A percentile compares a stretch with the other conserved stretches of the same genome.
Conservation (phyloP, 92 coral and sea anemone genomes). For the Metridium senile region DNA sequence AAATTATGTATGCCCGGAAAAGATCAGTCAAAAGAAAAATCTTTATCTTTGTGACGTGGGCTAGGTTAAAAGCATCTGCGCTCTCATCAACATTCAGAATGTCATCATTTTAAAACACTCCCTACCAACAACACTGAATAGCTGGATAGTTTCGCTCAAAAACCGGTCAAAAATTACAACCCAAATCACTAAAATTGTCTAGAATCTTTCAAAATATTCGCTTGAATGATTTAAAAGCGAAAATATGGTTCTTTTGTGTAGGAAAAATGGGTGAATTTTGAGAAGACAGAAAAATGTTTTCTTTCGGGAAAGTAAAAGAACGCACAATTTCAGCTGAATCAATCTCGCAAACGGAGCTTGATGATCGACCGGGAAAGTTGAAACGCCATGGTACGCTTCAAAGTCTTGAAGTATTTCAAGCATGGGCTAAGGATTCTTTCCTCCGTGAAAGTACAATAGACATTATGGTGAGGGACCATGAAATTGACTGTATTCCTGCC, state of each 20-base stretch:
- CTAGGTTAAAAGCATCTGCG: conserved; percentile 3
- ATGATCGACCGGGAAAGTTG: conserved; percentile 55
- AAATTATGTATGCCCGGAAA: conserved; percentile 24
- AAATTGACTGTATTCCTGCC: conserved; percentile 92
- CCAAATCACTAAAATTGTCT: not conserved
- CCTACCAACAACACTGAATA: conserved; percentile 8
- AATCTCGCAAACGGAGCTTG: conserved; percentile 33
- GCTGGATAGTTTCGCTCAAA: conserved; percentile 9
- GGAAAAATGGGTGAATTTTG: not conserved
- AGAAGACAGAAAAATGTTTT: conserved; percentile 21
- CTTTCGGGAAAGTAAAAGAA: conserved; percentile 37
- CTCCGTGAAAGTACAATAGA: conserved; percentile 83
- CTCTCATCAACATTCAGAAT: conserved; percentile 23
- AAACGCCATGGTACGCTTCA: conserved; percentile 87
- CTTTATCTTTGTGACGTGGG: conserved; percentile 33
- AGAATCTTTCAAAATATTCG: not conserved
- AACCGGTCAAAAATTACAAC: not conserved
- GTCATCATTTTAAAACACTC: conserved; percentile 21
- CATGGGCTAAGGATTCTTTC: conserved; percentile 97
- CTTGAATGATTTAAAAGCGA: not conserved
- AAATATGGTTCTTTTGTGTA: not conserved
- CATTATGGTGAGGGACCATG: conserved; percentile 72
- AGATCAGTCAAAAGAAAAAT: conserved; percentile 17
- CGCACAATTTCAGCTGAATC: conserved; percentile 45
- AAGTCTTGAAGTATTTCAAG: conserved; percentile 80